Base-by-base conservation (phyloP, 1,140 invertebrate genomes). In the Diabrotica virgifera region DNA sequence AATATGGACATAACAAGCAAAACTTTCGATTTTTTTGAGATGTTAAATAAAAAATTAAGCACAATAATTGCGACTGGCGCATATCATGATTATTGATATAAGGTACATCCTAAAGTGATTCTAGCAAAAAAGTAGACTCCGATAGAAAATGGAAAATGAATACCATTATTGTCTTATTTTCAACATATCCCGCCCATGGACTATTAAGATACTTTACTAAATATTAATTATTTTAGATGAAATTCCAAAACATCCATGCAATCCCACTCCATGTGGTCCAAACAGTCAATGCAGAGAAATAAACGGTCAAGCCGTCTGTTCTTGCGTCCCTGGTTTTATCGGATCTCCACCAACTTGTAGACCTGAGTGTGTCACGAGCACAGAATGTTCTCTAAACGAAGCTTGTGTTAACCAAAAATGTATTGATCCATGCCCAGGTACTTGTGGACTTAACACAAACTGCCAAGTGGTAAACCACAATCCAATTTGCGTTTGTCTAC, bases 381-480 rank as follows among this genome's bases (percentile, higher is more conserved):
- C 83, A 6, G 85, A 86, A 67, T 86, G 85, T 75, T 66, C 80
- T 51, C 69, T 78, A 2, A 82, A 83, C 67, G 78, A 81, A 76
- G 84, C 85, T 11, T 86, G 85, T 71, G 79, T 80, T 62, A 85
- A 85, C 72, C 82, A 85, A 68, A 87, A 85, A 80, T 87, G 85
- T 76, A 80, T 82, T 38, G 80, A 88, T 72, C 87, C 87, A 35
- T 89, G 86, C 68, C 80, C 80, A 37, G 86, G 85, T 60, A 83
- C 84, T 7, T 90, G 87, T 76, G 87, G 87, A 8, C 76, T 84
- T n/a, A 80, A 82, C 65, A 86, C 87, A 8, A 77, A 80, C 61
- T 89, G 87, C 74, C 76, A 81, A 68, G 85, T 87, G 6, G 79
- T 86, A 35, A 86, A 86, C 76, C 88, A 89, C 72, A 84, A 85